phyloP scores from a whole-genome alignment of 2,113 vertebrate genomes.

The Cariama cristata region DNA sequence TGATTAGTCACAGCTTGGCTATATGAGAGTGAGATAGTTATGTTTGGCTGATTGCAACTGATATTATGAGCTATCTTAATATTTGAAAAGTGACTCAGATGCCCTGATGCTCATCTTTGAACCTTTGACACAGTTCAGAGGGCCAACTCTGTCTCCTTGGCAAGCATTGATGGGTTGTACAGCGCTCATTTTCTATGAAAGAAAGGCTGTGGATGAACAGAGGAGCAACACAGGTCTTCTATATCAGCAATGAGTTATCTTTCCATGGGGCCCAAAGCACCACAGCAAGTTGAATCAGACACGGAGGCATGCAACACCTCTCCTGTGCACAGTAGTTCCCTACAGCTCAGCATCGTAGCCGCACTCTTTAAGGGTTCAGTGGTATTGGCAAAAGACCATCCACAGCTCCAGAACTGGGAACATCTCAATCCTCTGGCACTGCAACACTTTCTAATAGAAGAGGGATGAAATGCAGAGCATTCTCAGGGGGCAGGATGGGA shows the following conservation, averaged over 20 bases:
- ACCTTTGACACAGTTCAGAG: neutral
- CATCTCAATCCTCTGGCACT: neutral
- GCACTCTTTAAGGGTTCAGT: neutral
- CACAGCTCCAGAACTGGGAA: neutral
- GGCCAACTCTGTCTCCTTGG: neutral
- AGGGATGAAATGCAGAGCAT: neutral
- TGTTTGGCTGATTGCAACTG: neutral
- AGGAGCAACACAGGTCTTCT: neutral
- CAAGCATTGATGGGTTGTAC: neutral
- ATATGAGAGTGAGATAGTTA: neutral
- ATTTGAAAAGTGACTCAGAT: constrained; percentile 45
- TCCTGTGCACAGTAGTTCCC: neutral
- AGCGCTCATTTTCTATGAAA: neutral
- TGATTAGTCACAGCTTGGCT: neutral
- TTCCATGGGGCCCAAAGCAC: neutral
- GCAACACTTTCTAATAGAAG: neutral
- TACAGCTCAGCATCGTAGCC: neutral
- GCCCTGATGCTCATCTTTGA: neutral
- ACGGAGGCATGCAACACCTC: neutral
- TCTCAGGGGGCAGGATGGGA: neutral
- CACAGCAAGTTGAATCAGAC: neutral
- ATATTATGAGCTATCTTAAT: neutral
- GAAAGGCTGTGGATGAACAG: neutral
- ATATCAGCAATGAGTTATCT: neutral
- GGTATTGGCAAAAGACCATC: neutral